These are phyloP conservation scores for Megaceryle maxima DNA, from an alignment of 2,113 vertebrate genomes.

Conservation along the genomic window DNA sequence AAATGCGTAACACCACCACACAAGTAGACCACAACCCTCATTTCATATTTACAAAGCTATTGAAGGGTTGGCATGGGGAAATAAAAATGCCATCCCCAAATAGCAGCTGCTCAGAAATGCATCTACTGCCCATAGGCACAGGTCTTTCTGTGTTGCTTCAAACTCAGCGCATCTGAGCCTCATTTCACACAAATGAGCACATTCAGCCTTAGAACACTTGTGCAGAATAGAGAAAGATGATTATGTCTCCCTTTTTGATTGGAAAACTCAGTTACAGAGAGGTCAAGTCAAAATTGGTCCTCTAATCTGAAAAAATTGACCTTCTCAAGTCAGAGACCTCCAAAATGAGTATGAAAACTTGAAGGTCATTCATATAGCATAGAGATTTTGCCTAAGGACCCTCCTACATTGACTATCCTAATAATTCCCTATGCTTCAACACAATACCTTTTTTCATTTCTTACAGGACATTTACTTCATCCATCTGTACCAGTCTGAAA, in stretches of 20 bases:
- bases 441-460: background rate
- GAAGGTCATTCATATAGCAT: background rate
- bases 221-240: background rate
- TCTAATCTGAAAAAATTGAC: background rate
- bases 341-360: background rate
- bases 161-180: background rate
- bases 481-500: background rate
- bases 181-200: background rate
- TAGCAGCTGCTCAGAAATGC: background rate
- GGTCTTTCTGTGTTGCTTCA: background rate
- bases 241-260: background rate
- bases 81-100: background rate
- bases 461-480: background rate
- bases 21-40: background rate
- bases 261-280: background rate
- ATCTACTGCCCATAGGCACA: background rate
- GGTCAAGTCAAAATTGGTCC: background rate
- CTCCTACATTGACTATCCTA: background rate
- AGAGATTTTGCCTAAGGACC: background rate
- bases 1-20: conserved; percentile 5
- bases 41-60: background rate
- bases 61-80: background rate
- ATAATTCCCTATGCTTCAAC: background rate
- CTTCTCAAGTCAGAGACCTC: background rate
- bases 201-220: background rate